These are phyloP conservation scores for Parazoanthus darwini DNA, from an alignment of 92 coral and sea anemone species.

Conservation along the genomic window DNA sequence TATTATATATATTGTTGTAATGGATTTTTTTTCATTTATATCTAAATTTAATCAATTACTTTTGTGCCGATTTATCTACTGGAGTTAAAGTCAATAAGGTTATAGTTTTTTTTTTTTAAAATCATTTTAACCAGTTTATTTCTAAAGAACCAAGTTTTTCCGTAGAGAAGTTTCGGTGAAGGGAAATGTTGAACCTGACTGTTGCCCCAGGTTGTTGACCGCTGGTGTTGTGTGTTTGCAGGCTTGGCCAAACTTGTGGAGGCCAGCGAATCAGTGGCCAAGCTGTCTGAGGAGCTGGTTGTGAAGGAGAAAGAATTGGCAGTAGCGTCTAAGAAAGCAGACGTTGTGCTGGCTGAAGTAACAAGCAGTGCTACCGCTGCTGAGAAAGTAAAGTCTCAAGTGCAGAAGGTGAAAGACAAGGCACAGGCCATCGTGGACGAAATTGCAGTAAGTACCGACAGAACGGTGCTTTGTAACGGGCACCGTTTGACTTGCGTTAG, in stretches of 20 bases:
- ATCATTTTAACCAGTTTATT: too few species aligned
- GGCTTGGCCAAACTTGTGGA: conserved; percentile 85
- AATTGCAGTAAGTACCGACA: conserved; percentile 78
- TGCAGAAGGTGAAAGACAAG: conserved; percentile 98
- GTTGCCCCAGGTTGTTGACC: not conserved
- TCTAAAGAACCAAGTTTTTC: too few species aligned
- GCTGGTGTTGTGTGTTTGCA: not conserved
- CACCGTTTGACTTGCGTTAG: too few species aligned
- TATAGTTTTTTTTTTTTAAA: too few species aligned
- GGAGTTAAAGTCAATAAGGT: too few species aligned
- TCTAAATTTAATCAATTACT: too few species aligned
- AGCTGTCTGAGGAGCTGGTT: conserved; percentile 94
- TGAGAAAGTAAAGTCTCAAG: conserved; percentile 98
- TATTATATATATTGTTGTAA: too few species aligned
- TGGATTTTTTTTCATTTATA: too few species aligned
- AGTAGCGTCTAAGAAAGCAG: conserved; percentile 97
- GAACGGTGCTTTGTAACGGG: not conserved
- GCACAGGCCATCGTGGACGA: conserved; percentile 99
- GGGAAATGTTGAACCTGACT: not conserved
- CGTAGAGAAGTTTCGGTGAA: too few species aligned
- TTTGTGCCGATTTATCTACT: too few species aligned
- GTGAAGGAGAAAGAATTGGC: conserved; percentile 97
- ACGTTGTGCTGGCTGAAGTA: conserved; percentile 94
- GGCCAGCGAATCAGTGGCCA: conserved; percentile 97
- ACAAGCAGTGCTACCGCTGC: conserved; percentile 98